Conservation (phyloP, 1,140 invertebrate genomes). For the Maconellicoccus hirsutus region DNA sequence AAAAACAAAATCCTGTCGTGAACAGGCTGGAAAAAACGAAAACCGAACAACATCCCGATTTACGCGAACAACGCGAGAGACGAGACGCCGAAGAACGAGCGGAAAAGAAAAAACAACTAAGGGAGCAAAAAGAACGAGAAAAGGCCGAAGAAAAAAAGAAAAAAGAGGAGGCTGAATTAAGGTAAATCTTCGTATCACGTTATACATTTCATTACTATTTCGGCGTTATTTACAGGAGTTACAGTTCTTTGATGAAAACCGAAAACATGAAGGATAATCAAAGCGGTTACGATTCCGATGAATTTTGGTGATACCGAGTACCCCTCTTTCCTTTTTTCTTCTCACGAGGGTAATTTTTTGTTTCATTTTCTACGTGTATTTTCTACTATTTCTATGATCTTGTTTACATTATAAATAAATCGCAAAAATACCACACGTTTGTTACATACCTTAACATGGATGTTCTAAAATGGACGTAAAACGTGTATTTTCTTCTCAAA, state of each 20-base stretch:
- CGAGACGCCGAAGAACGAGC: constrained; percentile 75
- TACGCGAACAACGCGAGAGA: constrained; percentile 75
- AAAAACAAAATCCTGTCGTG: constrained; percentile 85
- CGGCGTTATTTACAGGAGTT: constrained; percentile 58
- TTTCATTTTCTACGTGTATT: not conserved
- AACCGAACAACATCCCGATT: constrained; percentile 47
- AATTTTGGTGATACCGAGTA: constrained; percentile 63
- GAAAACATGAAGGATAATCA: constrained; percentile 78
- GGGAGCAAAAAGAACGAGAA: constrained; percentile 64
- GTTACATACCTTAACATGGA: no score
- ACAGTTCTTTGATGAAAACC: constrained; percentile 66
- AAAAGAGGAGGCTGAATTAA: constrained; percentile 73
- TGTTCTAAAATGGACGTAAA: not conserved
- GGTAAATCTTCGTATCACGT: constrained; percentile 35
- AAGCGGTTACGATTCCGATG: constrained; percentile 82
- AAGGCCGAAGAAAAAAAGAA: constrained; percentile 69
- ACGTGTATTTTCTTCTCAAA: not conserved
- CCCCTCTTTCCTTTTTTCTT: not conserved
- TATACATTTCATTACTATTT: constrained; percentile 27
- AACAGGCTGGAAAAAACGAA: constrained; percentile 96
- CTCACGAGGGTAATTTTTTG: no score
- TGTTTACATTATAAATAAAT: not conserved
- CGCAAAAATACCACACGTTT: no score
- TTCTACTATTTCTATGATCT: not conserved
- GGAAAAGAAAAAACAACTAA: constrained; percentile 63